A percentile compares a stretch with the other conserved stretches of the same genome.
Conservation (phyloP, 2,797 vertebrate genomes). For the Typhlichthys subterraneus region DNA sequence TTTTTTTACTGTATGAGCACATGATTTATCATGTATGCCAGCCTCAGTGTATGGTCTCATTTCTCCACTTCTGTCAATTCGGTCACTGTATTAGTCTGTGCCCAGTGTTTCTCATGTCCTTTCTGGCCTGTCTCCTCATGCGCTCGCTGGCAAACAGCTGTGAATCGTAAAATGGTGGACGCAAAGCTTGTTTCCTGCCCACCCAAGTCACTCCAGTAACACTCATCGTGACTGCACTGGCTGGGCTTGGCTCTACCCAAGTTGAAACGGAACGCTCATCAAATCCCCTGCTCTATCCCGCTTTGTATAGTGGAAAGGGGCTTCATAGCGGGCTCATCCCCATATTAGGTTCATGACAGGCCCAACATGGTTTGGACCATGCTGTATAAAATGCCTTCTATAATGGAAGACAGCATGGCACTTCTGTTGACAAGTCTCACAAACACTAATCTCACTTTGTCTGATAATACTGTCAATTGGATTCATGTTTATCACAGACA, state of each 20-base stretch:
- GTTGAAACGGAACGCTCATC: constrained; percentile 46
- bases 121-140: constrained; percentile 15
- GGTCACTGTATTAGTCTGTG: constrained; percentile 46
- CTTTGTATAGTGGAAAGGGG: constrained; percentile 46
- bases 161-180: constrained; percentile 66
- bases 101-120: constrained; percentile 32
- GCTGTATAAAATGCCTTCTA: too few relatives aligned
- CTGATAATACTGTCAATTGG: too few relatives aligned
- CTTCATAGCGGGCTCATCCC: constrained; percentile 51
- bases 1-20: not conserved
- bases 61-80: constrained; percentile 57
- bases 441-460: too few relatives aligned
- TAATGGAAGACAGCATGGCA: too few relatives aligned
- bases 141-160: constrained; percentile 56
- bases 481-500: too few relatives aligned
- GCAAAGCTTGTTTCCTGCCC: constrained; percentile 69
- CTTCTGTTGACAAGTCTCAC: too few relatives aligned
- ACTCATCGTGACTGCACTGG: constrained; percentile 10
- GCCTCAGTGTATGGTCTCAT: constrained; percentile 57
- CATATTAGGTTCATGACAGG: constrained; percentile 47
- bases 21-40: constrained; percentile 63
- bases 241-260: constrained; percentile 44
- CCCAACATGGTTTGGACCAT: constrained; percentile 36
- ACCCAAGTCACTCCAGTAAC: constrained; percentile 52
- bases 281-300: constrained; percentile 54